Evolutionary conservation across 2,113 vertebrate genomes (phyloP).

Genomic region (Rhegmatorhina hoffmannsi): DNA sequence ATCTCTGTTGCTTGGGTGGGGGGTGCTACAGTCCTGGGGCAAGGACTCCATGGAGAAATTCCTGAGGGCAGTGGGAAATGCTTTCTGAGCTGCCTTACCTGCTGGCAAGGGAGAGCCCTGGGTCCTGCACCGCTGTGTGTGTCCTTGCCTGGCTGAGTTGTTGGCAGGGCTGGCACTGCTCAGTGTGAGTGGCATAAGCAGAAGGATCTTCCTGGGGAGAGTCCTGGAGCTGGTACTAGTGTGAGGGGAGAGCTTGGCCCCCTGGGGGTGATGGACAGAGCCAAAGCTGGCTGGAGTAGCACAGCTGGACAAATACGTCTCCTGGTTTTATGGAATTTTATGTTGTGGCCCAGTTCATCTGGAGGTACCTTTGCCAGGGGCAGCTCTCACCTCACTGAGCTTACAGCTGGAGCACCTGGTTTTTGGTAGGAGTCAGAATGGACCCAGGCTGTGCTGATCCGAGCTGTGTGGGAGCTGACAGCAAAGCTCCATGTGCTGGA

Average conservation of each 20-base stretch:
- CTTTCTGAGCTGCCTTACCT: not conserved
- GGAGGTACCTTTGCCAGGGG: not conserved
- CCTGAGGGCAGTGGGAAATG: not conserved
- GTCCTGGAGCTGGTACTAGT: not conserved
- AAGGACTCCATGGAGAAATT: not conserved
- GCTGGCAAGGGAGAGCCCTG: not conserved
- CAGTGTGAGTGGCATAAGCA: not conserved
- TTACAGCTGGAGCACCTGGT: not conserved
- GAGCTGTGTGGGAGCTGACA: not conserved
- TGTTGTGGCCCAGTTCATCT: not conserved
- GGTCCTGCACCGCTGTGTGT: fast-evolving
- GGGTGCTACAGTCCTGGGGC: not conserved
- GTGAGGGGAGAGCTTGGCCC: fast-evolving
- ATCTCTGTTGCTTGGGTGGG: not conserved
- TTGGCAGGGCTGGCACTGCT: not conserved
- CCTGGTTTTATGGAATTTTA: fast-evolving
- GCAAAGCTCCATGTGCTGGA: fast-evolving
- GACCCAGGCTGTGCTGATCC: not conserved
- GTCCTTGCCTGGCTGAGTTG: not conserved
- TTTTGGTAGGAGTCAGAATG: not conserved
- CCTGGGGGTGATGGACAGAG: not conserved
- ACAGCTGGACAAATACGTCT: fast-evolving
- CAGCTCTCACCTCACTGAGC: not conserved
- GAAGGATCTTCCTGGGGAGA: not conserved
- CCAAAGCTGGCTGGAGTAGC: not conserved